Evolutionary conservation across 2,113 vertebrate genomes (phyloP).

Genomic region (Tamias sibiricus): DNA sequence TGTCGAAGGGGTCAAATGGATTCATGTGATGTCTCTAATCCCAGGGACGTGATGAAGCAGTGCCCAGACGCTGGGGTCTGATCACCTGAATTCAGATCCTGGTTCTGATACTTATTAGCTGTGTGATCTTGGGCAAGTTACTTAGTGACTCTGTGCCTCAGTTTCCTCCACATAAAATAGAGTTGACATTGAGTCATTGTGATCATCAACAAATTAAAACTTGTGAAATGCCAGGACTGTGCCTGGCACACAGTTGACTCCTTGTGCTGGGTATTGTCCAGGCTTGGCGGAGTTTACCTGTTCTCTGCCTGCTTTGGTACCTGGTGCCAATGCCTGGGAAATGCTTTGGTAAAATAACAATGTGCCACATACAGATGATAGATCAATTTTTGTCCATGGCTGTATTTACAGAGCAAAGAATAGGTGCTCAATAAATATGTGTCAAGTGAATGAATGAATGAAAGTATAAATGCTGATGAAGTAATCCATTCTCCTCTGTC

Average conservation of each 20-base stretch:
- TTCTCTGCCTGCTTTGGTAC: fast-evolving
- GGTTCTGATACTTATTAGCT: not conserved
- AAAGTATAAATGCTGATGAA: not conserved
- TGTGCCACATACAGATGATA: fast-evolving
- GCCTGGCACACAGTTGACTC: not conserved
- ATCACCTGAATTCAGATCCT: not conserved
- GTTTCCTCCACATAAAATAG: not conserved
- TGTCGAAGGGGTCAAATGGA: not conserved
- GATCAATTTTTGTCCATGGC: not conserved
- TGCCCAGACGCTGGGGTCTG: not conserved
- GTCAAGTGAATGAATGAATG: not conserved
- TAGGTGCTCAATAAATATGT: not conserved
- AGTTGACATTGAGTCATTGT: not conserved
- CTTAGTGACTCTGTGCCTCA: not conserved
- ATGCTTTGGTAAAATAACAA: not conserved
- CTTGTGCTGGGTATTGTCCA: not conserved
- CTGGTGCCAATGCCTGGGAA: not conserved
- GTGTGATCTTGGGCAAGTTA: not conserved
- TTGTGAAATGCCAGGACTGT: not conserved
- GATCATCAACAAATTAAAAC: not conserved
- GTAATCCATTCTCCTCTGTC: not conserved
- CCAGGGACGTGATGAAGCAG: not conserved
- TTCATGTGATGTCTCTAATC: not conserved
- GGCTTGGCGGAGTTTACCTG: not conserved
- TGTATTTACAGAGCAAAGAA: not conserved